These are phyloP conservation scores for Eulemur coronatus DNA, from an alignment of 2,797 vertebrate genomes.

Conservation along the genomic window DNA sequence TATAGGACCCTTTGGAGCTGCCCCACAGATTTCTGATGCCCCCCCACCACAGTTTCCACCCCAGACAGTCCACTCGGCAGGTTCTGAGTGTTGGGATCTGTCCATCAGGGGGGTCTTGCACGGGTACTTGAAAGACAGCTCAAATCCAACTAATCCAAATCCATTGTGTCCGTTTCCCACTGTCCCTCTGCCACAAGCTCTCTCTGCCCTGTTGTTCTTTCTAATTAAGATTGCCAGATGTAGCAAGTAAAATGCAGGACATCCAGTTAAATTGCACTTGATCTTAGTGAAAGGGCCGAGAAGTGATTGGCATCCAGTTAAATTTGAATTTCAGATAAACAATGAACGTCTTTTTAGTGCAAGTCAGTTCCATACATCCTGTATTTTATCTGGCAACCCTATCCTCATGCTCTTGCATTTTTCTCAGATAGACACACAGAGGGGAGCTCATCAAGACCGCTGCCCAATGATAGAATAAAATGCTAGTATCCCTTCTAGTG, in stretches of 20 bases:
- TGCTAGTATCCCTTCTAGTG: not conserved
- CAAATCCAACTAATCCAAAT: not conserved
- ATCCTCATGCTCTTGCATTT: not conserved
- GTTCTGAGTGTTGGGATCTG: not conserved
- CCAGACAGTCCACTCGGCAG: not conserved
- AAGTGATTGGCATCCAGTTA: not conserved
- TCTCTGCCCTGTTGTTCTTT: not conserved
- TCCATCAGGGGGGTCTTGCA: not conserved
- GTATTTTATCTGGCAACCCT: not conserved
- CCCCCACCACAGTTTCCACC: not conserved
- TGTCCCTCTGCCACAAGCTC: not conserved
- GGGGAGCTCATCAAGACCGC: not conserved
- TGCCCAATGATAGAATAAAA: not conserved
- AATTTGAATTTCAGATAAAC: not conserved
- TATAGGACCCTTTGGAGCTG: not conserved
- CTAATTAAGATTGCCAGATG: not conserved
- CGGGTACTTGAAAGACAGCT: not conserved
- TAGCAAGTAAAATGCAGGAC: not conserved
- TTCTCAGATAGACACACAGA: not conserved
- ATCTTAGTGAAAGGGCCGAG: not conserved
- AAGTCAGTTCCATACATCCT: not conserved
- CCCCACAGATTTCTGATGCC: not conserved
- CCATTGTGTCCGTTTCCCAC: not conserved
- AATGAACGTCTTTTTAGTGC: not conserved
- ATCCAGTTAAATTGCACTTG: not conserved